Conservation (phyloP, 2,888 invertebrate genomes). For the Parapristionchus giblindavisi region DNA sequence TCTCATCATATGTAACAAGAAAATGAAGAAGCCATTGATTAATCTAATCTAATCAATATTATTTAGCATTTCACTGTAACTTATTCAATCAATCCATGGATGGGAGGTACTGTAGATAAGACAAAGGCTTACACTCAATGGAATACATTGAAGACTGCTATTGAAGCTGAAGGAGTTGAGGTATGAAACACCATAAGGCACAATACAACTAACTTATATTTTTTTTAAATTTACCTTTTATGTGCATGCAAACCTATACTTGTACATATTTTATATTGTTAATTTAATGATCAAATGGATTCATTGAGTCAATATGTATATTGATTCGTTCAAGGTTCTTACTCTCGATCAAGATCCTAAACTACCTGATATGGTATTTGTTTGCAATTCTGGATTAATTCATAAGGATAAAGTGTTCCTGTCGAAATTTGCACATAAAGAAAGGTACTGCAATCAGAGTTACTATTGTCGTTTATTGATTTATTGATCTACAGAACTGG, state of each 20-base stretch:
- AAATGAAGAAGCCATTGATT: too few relatives aligned
- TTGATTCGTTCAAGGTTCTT: slow-evolving; percentile 61
- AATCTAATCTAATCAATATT: background rate
- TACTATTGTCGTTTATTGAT: background rate
- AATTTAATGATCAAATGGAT: too few relatives aligned
- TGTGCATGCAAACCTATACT: too few relatives aligned
- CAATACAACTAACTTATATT: background rate
- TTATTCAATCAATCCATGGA: slow-evolving; percentile 69
- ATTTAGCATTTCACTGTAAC: slow-evolving; percentile 41
- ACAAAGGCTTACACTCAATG: slow-evolving; percentile 63
- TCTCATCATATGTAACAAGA: too few relatives aligned
- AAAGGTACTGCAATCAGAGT: slow-evolving; percentile 45
- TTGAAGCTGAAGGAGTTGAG: slow-evolving; percentile 65
- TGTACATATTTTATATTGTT: too few relatives aligned
- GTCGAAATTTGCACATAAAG: slow-evolving; percentile 66
- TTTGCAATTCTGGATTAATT: slow-evolving; percentile 68
- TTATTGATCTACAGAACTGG: slow-evolving; percentile 49
- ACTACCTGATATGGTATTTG: slow-evolving; percentile 69
- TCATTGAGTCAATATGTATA: too few relatives aligned
- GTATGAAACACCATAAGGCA: slow-evolving; percentile 40
- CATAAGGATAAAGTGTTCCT: slow-evolving; percentile 65
- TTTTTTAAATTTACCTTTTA: too few relatives aligned
- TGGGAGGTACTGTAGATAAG: slow-evolving; percentile 68
- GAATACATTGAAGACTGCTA: slow-evolving; percentile 60
- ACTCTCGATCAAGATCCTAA: slow-evolving; percentile 63